Evolutionary conservation across 2,888 invertebrate genomes (phyloP), one percentile per base, ranked within the genome.

Genomic region (Ormyrus rosae): DNA sequence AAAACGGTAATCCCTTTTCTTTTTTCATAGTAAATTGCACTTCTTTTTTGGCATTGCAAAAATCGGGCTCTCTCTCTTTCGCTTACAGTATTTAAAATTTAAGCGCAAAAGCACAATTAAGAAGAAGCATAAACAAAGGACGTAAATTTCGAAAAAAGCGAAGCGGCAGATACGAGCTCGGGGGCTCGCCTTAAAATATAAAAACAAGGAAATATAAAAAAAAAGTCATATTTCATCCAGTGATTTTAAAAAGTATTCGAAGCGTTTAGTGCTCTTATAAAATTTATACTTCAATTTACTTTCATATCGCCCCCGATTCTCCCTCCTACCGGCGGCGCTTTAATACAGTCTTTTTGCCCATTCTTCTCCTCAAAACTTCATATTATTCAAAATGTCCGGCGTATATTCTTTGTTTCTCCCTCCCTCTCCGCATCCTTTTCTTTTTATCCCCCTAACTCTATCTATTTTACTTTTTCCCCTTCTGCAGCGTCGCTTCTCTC

Each of bases 341-440:
- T 58, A 71, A 71, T 71, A 78, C 53, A 64, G 48, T 63, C 58
- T 67, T 68, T 67, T 50, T 50, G 11, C 77, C 64, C 63, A 10
- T n/a, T 61, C 56, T 11, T 48, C 61, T 56, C 46, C 63, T 34
- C 68, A 48, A 77, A 79, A 73, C 63, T 73, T 60, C 68, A 45
- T 56, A 79, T 79, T 79, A 79, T 79, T 79, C 68, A 79, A 79
- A 79, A 79, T 79, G 79, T 69, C 63, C 63, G 71, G 51, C 72
- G 19, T 58, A 48, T 34, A 65, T 68, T 69, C 69, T 79, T 73
- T 73, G 72, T 79, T 71, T 70, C 69, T 69, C 19, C 46, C 34
- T 34, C 34, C 34, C 34, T 34, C 34, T 34, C 34, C 34, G 76
- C 69, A 76, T 76, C 76, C 76, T 76, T 69, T 69, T 76, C 76